Conservation (phyloP, 2,888 invertebrate genomes). For the Leptopilina syphax region DNA sequence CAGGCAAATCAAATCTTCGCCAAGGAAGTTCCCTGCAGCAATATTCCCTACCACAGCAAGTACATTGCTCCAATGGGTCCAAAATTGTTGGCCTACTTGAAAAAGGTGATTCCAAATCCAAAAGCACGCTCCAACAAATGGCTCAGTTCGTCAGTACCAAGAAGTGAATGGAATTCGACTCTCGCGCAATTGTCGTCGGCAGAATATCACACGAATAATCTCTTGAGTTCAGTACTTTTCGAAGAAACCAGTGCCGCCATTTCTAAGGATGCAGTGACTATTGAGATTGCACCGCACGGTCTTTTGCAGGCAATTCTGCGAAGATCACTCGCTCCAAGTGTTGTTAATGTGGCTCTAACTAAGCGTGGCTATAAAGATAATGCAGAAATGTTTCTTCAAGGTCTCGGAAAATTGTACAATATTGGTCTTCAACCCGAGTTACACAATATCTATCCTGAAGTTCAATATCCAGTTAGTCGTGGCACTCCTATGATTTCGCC, state of each 20-base stretch:
- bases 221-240: constrained; percentile 84
- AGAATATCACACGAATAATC: constrained; percentile 92
- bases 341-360: constrained; percentile 87
- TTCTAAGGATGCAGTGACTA: constrained; percentile 88
- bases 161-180: constrained; percentile 83
- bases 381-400: constrained; percentile 80
- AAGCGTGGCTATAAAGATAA: constrained; percentile 84
- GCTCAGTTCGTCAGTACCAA: constrained; percentile 91
- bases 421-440: constrained; percentile 87
- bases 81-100: constrained; percentile 82
- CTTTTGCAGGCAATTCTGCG: constrained; percentile 92
- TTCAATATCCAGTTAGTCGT: constrained; percentile 90
- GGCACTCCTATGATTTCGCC: constrained; percentile 92
- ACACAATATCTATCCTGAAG: constrained; percentile 85
- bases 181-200: constrained; percentile 85
- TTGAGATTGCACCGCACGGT: constrained; percentile 95
- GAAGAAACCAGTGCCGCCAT: constrained; percentile 90
- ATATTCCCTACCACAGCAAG: constrained; percentile 93
- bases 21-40: constrained; percentile 89
- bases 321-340: constrained; percentile 84
- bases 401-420: constrained; percentile 86
- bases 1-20: constrained; percentile 87
- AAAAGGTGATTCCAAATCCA: constrained; percentile 82
- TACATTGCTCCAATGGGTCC: constrained; percentile 88
- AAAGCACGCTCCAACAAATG: constrained; percentile 86